Evolutionary conservation across 1,140 invertebrate species (phyloP), one percentile per base, ranked within the genome.

Genomic region (Drosophila lacertosa): DNA sequence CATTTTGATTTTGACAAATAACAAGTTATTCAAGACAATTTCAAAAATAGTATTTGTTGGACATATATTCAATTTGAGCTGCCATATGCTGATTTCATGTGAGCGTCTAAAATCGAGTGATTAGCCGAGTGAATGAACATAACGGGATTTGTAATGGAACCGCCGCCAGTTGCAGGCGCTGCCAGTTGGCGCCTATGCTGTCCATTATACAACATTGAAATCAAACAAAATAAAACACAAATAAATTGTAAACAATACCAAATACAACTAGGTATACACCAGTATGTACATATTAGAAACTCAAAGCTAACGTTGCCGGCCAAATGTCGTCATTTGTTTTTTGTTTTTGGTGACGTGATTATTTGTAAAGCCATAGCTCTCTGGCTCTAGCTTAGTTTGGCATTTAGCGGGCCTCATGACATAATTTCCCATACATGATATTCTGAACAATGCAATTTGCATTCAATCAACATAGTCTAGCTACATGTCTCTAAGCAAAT

Each of bases 281-380:
- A 18, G n/a, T 67, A 15, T 66, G 53, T 67, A 60, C 55, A 44
- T 33, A 40, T 64, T 40, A 55, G 45, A 59, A 48, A 40, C 16
- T 29, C 6, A 20, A 67, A 50, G 39, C 64, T 67, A 29, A 59
- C 64, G 29, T 59, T 39, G 51, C 44, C 60, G 59, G 50, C 66
- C 59, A 69, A 69, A 70, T 70, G 67, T 70, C 67, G 67, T 70
- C 67, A 70, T 70, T n/a, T n/a, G n/a, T n/a, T n/a, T 57, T 65
- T 59, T 35, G 51, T 64, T 20, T 57, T 65, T 33, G 67, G 53
- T 70, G 67, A 70, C 67, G 67, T 70, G 67, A 70, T 70, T 65
- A 42, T 39, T 63, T 54, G 35, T 63, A 18, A 10, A 53, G 32
- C 65, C 45, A 53, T 15, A 16, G n/a, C 32, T 53, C 13, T 53